These are phyloP conservation scores for Ctenomys sociabilis DNA, from an alignment of 2,113 vertebrate species.

Conservation along the genomic window DNA sequence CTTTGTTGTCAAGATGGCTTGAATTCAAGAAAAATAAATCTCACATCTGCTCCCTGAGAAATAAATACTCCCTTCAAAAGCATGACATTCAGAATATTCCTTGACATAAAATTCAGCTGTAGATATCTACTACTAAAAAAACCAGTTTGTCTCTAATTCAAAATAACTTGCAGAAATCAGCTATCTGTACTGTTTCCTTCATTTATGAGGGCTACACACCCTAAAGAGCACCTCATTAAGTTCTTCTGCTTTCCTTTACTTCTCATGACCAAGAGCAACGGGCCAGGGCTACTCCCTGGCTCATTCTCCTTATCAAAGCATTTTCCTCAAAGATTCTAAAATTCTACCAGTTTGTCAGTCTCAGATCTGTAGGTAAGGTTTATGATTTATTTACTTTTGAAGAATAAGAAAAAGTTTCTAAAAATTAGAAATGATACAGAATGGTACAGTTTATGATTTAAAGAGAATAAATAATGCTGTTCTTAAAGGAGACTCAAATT, in stretches of 20 bases:
- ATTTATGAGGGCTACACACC: background rate
- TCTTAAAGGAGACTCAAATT: constrained; percentile 1
- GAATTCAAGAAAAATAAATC: constrained; percentile 55
- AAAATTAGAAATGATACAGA: too few species aligned
- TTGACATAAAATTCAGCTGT: constrained; percentile 41
- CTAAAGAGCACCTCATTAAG: background rate
- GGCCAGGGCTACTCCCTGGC: background rate
- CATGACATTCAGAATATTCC: constrained; percentile 60
- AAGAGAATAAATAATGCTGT: background rate
- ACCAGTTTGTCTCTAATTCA: background rate
- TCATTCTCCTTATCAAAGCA: background rate
- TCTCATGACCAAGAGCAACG: constrained; percentile 7
- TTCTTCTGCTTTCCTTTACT: background rate
- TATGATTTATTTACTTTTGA: background rate
- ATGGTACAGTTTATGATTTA: background rate
- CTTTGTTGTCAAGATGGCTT: constrained; percentile 62
- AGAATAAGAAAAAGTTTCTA: too few species aligned
- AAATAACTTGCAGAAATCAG: constrained; percentile 30
- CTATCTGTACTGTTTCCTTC: background rate
- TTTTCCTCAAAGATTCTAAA: constrained; percentile 2
- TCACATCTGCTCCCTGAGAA: constrained; percentile 67
- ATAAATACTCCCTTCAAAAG: constrained; percentile 50
- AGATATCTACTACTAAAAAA: constrained; percentile 13
- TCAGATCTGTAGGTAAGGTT: constrained; percentile 29
- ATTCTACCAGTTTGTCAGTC: background rate